A percentile compares a stretch with the other conserved stretches of the same genome.
Evolutionary conservation across 1,140 invertebrate genomes (phyloP).

Genomic region (Maniola jurtina): DNA sequence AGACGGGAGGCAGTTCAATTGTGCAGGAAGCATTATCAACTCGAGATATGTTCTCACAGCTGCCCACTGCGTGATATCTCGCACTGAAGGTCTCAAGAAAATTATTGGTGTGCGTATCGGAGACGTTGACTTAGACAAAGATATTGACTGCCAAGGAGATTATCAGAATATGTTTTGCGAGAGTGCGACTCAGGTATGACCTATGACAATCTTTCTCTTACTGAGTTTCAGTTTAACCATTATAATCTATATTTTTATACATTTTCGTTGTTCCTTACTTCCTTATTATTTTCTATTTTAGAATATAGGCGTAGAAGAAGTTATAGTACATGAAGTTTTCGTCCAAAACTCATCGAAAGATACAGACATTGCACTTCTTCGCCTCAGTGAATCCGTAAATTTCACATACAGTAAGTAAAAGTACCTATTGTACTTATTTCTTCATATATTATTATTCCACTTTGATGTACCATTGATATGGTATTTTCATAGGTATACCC

Average conservation of each 20-base stretch:
- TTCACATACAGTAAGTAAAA: constrained; percentile 27
- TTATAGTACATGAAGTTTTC: constrained; percentile 14
- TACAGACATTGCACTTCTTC: constrained; percentile 34
- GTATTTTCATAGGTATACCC: too few relatives aligned
- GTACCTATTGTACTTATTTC: background rate
- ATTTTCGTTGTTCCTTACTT: too few relatives aligned
- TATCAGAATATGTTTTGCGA: constrained; percentile 14
- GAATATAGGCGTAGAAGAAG: constrained; percentile 28
- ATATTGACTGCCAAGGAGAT: constrained; percentile 22
- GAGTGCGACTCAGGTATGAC: constrained; percentile 30
- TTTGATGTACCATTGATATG: too few relatives aligned
- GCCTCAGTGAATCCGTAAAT: constrained; percentile 21
- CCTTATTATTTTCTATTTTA: constrained; percentile 11
- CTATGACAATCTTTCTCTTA: too few relatives aligned
- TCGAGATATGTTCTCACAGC: constrained; percentile 36
- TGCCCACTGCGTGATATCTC: constrained; percentile 28
- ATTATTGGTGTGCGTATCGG: constrained; percentile 29
- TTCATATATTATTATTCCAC: too few relatives aligned
- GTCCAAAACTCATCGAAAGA: background rate
- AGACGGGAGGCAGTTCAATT: constrained; percentile 12
- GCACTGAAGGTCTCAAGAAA: background rate
- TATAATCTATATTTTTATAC: too few relatives aligned
- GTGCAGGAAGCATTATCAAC: constrained; percentile 37
- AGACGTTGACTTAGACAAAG: constrained; percentile 22
- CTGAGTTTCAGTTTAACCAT: too few relatives aligned